Conservation (phyloP, 2,888 invertebrate genomes). For the Troides aeacus region DNA sequence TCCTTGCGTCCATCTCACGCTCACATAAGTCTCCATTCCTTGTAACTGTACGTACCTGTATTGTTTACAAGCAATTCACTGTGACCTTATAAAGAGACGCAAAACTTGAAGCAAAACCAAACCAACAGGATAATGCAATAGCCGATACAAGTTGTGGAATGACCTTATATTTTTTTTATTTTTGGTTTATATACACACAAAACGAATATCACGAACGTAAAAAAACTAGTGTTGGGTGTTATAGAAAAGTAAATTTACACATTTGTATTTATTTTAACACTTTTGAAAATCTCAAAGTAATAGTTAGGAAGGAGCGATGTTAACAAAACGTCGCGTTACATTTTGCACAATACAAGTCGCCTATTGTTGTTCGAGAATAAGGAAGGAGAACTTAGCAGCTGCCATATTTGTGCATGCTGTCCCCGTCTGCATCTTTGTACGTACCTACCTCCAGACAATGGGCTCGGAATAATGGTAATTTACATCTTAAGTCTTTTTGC, state of each 20-base stretch:
- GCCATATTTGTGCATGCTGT: slow-evolving; percentile 75
- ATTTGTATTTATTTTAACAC: neutral
- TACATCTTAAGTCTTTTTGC: slow-evolving; percentile 77
- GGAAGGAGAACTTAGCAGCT: slow-evolving; percentile 75
- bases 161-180: neutral
- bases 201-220: neutral
- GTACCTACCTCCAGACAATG: slow-evolving; percentile 62
- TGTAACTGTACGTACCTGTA: slow-evolving; percentile 6
- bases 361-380: slow-evolving; percentile 66
- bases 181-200: neutral
- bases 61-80: slow-evolving; percentile 14
- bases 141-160: neutral
- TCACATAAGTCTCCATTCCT: neutral
- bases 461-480: slow-evolving; percentile 74
- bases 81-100: slow-evolving; percentile 11
- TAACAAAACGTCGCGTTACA: slow-evolving; percentile 63
- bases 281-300: slow-evolving; percentile 14
- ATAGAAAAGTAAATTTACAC: neutral
- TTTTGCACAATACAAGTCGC: slow-evolving; percentile 71
- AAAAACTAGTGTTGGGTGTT: neutral
- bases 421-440: slow-evolving; percentile 76
- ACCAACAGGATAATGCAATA: slow-evolving; percentile 19
- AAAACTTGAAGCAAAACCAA: slow-evolving; percentile 24
- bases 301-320: slow-evolving; percentile 39
- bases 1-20: slow-evolving; percentile 44